Base-by-base conservation (phyloP, 2,113 vertebrate species). In the Castor canadensis region DNA sequence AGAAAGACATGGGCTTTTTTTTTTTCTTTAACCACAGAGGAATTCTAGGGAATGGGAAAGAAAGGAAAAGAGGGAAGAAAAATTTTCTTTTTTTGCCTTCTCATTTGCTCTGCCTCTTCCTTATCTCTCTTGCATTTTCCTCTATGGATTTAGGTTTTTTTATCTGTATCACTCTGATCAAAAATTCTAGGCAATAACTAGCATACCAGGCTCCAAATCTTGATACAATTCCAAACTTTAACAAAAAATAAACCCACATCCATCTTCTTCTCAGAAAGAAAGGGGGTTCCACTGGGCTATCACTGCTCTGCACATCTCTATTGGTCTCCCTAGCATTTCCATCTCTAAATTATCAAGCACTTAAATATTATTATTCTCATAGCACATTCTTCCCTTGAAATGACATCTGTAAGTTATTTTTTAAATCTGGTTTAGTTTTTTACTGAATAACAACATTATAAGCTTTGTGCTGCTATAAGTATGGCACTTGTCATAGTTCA, bases 371-470 rank as follows among this genome's bases (percentile, higher is more conserved):
- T 45, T 20, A 80, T 19, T 86, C 26, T 67, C 49, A 35, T 20
- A 49, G 19, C 38, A 38, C 40, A 54, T 30, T 91, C 76, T 85
- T 64, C n/a, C 40, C 45, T 75, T 40, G 89, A 85, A 81, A 47
- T 84, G 16, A 56, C 49, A 95, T 93, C 32, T 24, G 26, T 13
- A 96, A 90, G 92, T 80, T 6, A 87, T 62, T 91, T 82, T 95
- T 93, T 71, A 85, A 94, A 93, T 20, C 20, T 49, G 32, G 2
- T 35, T 89, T 95, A 69, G 30, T 93, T 60, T 87, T 93, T 84
- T 60, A 24, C 6, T 49, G 32, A 91, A 93, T 45, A 83, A 79
- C 38, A 95, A 35, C 60, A 88, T 64, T 88, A 56, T 64, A 87
- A 66, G 90, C 60, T 64, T 77, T 90, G 54, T 85, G 38, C 30